Base-by-base conservation (phyloP, 2,113 vertebrate species). In the Eclectus roratus region DNA sequence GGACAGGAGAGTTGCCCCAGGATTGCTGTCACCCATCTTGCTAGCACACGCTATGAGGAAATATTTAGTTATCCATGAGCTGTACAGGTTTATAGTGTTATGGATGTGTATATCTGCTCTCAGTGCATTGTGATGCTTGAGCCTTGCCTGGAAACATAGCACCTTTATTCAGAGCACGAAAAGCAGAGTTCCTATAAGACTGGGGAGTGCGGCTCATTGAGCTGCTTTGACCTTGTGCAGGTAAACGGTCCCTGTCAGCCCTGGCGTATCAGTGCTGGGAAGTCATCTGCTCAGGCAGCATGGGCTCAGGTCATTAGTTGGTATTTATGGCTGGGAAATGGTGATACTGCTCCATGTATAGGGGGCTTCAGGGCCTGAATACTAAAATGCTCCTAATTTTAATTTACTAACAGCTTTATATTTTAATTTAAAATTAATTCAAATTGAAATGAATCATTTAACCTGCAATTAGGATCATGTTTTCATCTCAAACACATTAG, bases 161-260 rank as follows among this genome's bases (percentile, higher is more conserved):
- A 35, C 82, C 61, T 96, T 95, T n/a, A 39, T 86, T 94, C 74
- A 89, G 60, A 93, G 60, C 27, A 88, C 71, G 55, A 93, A 96
- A 96, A 97, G 89, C 96, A 80, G 94, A 84, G 94, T 78, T 97
- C 83, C 92, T 94, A 44, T 94, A 71, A 91, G 90, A 96, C 33
- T 19, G 12, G 69, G 78, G 58, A 94, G 83, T 49, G 49, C 29
- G 91, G 94, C 93, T 97, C 78, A 66, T 94, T 94, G 68, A 97
- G 95, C 97, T 96, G 66, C 60, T 93, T 97, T 98, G 97, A 97
- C 98, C 96, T 98, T 98, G 97, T 96, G 88, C 95, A 39, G 69
- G 97, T 82, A 97, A 96, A 83, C 63, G 81, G 90, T 74, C 89
- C 47, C 91, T 96, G 93, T 84, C 94, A 94, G 80, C 63, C 47